Percentiles rank a stretch among this genome's conserved stretches.
Evolutionary conservation across 2,113 vertebrate genomes (phyloP).

Genomic region (Nibea albiflora): DNA sequence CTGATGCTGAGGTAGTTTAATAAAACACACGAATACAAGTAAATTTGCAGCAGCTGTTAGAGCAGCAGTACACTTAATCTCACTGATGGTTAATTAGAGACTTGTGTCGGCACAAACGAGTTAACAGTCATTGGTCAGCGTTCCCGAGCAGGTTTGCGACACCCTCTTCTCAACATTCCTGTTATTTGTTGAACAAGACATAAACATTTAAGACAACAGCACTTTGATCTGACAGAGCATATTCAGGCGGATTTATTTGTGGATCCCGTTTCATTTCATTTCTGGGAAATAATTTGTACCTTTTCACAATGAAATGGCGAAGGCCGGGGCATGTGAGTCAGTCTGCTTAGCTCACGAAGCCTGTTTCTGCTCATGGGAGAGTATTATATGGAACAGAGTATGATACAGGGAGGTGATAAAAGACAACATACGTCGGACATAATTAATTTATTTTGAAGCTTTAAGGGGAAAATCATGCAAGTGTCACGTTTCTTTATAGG

Average conservation of each 20-base stretch:
- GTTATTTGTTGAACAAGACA: constrained; percentile 8
- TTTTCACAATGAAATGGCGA: constrained; percentile 6
- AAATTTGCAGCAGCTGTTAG: neutral
- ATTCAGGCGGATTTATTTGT: constrained; percentile 14
- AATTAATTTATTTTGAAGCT: neutral
- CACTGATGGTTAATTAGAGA: neutral
- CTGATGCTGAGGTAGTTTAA: neutral
- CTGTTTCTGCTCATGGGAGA: constrained; percentile 34
- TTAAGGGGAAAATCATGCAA: neutral
- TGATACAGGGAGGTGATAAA: neutral
- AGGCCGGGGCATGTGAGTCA: constrained; percentile 37
- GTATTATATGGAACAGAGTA: neutral
- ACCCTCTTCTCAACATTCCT: neutral
- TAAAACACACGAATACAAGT: neutral
- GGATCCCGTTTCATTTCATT: constrained; percentile 8
- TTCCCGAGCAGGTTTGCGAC: neutral
- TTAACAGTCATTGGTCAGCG: neutral
- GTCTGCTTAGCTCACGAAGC: constrained; percentile 18
- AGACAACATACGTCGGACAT: neutral
- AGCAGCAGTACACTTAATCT: neutral
- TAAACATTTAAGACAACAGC: neutral
- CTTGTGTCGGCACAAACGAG: too few relatives aligned
- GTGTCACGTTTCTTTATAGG: neutral
- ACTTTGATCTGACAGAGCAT: neutral
- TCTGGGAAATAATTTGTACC: constrained; percentile 16